Evolutionary conservation across 2,113 vertebrate genomes (phyloP).

Genomic region (Aegypius monachus): DNA sequence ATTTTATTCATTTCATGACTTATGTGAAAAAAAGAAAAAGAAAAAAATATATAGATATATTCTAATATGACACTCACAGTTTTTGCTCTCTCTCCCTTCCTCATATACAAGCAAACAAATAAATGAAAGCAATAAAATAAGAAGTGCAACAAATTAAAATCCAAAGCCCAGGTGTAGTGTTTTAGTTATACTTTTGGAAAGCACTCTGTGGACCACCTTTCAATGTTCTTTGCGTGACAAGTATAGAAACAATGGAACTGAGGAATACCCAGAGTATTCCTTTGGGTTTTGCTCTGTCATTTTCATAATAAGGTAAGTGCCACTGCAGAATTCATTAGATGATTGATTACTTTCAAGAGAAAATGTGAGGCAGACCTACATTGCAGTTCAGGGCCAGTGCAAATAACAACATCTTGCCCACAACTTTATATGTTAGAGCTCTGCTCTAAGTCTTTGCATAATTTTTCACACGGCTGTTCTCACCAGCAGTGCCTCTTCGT

Average conservation of each 20-base stretch:
- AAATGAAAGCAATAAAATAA: neutral
- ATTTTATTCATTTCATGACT: neutral
- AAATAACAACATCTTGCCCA: neutral
- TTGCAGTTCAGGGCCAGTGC: neutral
- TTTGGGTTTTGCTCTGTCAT: neutral
- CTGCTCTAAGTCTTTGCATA: neutral
- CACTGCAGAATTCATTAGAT: neutral
- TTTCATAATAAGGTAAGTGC: neutral
- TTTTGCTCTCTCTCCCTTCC: neutral
- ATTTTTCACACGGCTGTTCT: fast-evolving
- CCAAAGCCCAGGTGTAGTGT: neutral
- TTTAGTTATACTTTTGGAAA: neutral
- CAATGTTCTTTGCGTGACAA: neutral
- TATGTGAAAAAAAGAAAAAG: neutral
- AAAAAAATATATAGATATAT: neutral
- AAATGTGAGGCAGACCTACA: neutral
- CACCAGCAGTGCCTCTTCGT: fast-evolving
- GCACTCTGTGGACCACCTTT: neutral
- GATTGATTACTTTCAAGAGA: neutral
- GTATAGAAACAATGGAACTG: neutral
- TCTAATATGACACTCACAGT: neutral
- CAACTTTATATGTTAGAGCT: neutral
- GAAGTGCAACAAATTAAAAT: neutral
- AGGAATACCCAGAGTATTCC: neutral
- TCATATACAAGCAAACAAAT: neutral